Evolutionary conservation across 2,113 vertebrate genomes (phyloP), one percentile per base, ranked within the genome.

Genomic region (Tychaedon coryphoeus): DNA sequence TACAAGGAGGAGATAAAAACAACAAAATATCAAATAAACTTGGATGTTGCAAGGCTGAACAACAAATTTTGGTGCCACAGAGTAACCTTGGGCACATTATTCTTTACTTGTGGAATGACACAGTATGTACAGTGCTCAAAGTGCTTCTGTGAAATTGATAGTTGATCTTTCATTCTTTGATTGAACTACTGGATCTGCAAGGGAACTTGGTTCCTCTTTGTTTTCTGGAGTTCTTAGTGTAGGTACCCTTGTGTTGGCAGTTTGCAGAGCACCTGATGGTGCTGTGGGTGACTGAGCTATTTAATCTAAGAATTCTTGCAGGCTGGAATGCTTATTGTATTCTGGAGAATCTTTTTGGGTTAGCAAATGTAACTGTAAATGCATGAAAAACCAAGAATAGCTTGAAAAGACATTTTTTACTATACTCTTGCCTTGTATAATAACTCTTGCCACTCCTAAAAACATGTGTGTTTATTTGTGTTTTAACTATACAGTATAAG

Each of bases 401-500:
- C 16, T 66, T 71, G 85, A 73, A 70, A 76, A 80, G 54, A 40
- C 13, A 9, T 36, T 85, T 62, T 90, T 25, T 87, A 23, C 22
- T 82, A 34, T 70, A 24, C 14, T 82, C 14, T 24, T 84, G 38
- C 50, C 17, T 84, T 47, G 71, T 8, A 1, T 43, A 43, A 5
- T 88, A 78, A 26, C 23, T 75, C 53, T 34, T 87, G 16, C n/a
- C 4, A 18, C 13, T 82, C 12, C 10, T 72, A 31, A 93, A 86
- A 88, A 62, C 3, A 7, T 2, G 4, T 90, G 7, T 95, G 24
- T 83, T 81, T 76, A 53, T 61, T 94, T 86, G 31, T 92, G 16
- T 89, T 84, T 89, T 95, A 40, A 96, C 76, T 47, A 20, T 80
- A 12, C 95, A 99, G 99, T 99, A 99, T 93, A 99, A 99, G 97